Base-by-base conservation (phyloP, 2,888 invertebrate species). In the Parnassius glacialis region DNA sequence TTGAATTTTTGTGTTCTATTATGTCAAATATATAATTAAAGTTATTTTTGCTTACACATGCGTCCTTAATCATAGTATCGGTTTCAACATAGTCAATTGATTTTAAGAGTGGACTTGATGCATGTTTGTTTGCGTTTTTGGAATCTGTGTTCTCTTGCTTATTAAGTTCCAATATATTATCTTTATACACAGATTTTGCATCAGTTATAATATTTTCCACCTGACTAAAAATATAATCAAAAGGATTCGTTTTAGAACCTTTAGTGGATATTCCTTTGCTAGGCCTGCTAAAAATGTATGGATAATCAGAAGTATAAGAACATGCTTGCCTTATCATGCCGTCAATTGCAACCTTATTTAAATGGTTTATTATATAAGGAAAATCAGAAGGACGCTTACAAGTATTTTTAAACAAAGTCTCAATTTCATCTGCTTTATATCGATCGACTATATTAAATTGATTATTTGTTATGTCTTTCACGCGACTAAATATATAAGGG, bases 381-480 rank as follows among this genome's bases (percentile, higher is more conserved):
- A 57, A 57, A 12, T 62, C 62, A 0, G 13, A 44, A 50, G 48
- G 25, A 11, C 53, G 62, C 43, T 58, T 62, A 10, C 44, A 44
- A 10, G 57, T 50, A 53, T 48, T 62, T 54, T 62, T 62, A 58
- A 62, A 62, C 53, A 62, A 58, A 11, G 47, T 57, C 47, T 53
- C 62, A n/a, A 62, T 62, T 44, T 57, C 62, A 50, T 25, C 48
- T 50, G 47, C 57, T 47, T 34, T 57, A 20, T 11, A 41, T 42
- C 20, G 52, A 10, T 12, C 16, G 9, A 52, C 45, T n/a, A 51
- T 43, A 44, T 41, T 56, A 51, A 12, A 10, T 42, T 42, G 45
- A 45, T 45, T 45, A 12, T 52, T 51, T 41, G 11, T 52, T 52
- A 43, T 20, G 16, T 45, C 41, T 45, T 45, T 51, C 13, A 61